Percentiles rank a stretch among this genome's conserved stretches.
phyloP scores from a whole-genome alignment of 2,113 vertebrate genomes.

The Prochilodus magdalenae region DNA sequence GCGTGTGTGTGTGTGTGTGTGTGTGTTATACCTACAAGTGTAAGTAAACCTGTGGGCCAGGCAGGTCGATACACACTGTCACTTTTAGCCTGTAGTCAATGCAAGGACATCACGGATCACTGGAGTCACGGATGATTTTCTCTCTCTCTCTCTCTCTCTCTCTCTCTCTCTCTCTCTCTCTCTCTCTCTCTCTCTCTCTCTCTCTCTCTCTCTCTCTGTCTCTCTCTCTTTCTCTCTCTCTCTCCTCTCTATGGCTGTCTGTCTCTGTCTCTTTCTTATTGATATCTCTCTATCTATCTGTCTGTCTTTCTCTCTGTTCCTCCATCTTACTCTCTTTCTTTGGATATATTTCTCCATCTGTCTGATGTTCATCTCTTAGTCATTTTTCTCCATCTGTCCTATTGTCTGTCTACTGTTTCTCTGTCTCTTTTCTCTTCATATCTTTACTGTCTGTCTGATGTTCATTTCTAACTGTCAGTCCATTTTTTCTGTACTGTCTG shows the following conservation, averaged over 20 bases:
- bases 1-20: no score
- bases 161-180: not conserved
- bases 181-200: not conserved
- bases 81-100: not conserved
- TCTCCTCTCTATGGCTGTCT: not conserved
- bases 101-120: conserved; percentile 17
- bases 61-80: not conserved
- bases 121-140: not conserved
- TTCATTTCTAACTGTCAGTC: no score
- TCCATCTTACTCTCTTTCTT: not conserved
- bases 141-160: not conserved
- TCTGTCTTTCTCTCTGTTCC: not conserved
- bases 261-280: not conserved
- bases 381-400: no score
- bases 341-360: not conserved
- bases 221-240: not conserved
- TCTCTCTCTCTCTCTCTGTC: not conserved
- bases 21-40: not conserved
- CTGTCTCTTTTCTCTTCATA: no score
- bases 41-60: not conserved
- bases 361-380: not conserved
- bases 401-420: no score
- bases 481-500: no score
- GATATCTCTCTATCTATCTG: not conserved
- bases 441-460: no score